These are phyloP conservation scores for Onychostoma macrolepis DNA, from an alignment of 2,113 vertebrate species.

Conservation along the genomic window DNA sequence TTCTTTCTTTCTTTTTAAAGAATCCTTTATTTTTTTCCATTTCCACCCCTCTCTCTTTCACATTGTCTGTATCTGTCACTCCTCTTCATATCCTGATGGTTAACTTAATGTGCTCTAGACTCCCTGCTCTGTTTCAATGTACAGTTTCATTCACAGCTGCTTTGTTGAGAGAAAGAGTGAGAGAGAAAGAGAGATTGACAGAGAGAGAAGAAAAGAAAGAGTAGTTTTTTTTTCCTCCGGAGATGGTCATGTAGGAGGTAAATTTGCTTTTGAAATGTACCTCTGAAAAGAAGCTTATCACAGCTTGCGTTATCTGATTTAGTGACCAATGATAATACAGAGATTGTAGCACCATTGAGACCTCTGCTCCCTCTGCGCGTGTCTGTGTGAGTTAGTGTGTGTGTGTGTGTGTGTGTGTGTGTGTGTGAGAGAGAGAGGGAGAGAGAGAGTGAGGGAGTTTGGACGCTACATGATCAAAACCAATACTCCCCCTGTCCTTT, in stretches of 20 bases:
- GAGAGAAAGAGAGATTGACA: slow-evolving; percentile 27
- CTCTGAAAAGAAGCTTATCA: slow-evolving; percentile 59
- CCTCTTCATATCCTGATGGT: background rate
- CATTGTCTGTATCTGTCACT: background rate
- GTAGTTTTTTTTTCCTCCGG: slow-evolving; percentile 53
- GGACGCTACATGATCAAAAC: slow-evolving; percentile 35
- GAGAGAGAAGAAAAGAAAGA: slow-evolving; percentile 29
- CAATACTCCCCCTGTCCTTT: slow-evolving; percentile 31
- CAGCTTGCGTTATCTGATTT: slow-evolving; percentile 42
- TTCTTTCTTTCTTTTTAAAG: no score
- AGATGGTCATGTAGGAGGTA: slow-evolving; percentile 59
- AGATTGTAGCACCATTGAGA: slow-evolving; percentile 56
- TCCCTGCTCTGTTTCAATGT: slow-evolving; percentile 26
- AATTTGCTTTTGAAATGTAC: slow-evolving; percentile 58
- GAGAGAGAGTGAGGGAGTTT: slow-evolving; percentile 12
- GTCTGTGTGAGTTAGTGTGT: background rate
- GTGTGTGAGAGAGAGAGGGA: background rate
- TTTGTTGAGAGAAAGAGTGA: slow-evolving; percentile 25
- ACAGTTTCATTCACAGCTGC: slow-evolving; percentile 46
- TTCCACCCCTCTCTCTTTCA: background rate
- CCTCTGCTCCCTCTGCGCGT: slow-evolving; percentile 27
- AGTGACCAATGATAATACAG: slow-evolving; percentile 51
- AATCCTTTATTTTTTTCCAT: background rate
- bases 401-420: background rate
- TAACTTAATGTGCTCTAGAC: slow-evolving; percentile 6